phyloP scores from a whole-genome alignment of 2,888 invertebrate genomes.

The Ecdyonurus torrentis region DNA sequence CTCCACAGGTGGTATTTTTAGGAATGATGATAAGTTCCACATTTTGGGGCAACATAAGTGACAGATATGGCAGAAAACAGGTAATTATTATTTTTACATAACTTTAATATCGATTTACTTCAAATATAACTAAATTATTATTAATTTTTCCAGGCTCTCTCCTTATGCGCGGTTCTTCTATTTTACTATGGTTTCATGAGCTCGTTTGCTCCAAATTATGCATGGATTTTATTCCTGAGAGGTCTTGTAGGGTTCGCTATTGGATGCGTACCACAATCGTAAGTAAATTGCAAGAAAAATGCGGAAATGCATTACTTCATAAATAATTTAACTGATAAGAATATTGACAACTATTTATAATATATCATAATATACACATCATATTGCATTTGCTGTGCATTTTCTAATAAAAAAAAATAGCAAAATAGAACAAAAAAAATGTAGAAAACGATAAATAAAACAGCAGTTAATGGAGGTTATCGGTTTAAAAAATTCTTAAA shows the following conservation, averaged over 20 bases:
- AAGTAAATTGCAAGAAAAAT: too few species aligned
- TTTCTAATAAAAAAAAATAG: too few species aligned
- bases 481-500: too few species aligned
- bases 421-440: too few species aligned
- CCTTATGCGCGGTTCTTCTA: constrained; percentile 73
- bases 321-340: too few species aligned
- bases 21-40: constrained; percentile 97
- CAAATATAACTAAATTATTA: constrained; percentile 3
- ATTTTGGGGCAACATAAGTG: constrained; percentile 90
- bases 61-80: constrained; percentile 77
- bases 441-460: too few species aligned
- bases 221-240: constrained; percentile 78
- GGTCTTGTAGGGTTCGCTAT: constrained; percentile 91
- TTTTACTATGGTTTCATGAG: constrained; percentile 85
- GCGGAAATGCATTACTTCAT: too few species aligned
- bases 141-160: constrained; percentile 49
- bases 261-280: constrained; percentile 95
- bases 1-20: constrained; percentile 55
- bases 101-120: constrained; percentile 2
- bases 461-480: too few species aligned
- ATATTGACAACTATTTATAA: too few species aligned
- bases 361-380: too few species aligned
- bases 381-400: too few species aligned
- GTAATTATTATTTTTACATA: constrained; percentile 26
- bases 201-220: constrained; percentile 77